Conservation (phyloP, 2,113 vertebrate species). For the Onychorhynchus coronatus region DNA sequence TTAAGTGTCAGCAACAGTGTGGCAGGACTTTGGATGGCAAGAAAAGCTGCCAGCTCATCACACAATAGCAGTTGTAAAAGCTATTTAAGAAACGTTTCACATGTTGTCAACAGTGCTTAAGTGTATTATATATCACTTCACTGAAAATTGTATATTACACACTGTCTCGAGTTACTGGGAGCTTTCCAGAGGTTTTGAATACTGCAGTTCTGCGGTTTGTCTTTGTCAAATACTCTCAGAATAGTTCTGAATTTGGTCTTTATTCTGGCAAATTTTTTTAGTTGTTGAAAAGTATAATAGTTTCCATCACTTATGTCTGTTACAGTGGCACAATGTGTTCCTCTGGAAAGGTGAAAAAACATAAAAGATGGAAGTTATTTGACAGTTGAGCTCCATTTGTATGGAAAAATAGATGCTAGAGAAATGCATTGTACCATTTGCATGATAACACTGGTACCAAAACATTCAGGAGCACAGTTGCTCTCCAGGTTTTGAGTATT, state of each 20-base stretch:
- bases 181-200: background rate
- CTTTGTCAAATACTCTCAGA: background rate
- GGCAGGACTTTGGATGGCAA: background rate
- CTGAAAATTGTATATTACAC: background rate
- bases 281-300: background rate
- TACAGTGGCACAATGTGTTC: background rate
- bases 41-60: background rate
- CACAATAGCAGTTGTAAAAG: background rate
- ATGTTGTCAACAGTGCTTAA: background rate
- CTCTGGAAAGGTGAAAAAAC: background rate
- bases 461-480: background rate
- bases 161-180: background rate
- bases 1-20: background rate
- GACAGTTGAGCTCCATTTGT: background rate
- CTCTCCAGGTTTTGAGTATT: background rate
- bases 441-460: background rate
- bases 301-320: background rate
- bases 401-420: background rate
- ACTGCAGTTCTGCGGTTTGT: background rate
- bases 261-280: background rate
- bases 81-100: background rate
- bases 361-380: background rate
- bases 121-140: background rate
- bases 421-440: background rate
- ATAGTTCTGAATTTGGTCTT: background rate